Base-by-base conservation (phyloP, 1,140 invertebrate genomes). In the Chironomus tepperi region DNA sequence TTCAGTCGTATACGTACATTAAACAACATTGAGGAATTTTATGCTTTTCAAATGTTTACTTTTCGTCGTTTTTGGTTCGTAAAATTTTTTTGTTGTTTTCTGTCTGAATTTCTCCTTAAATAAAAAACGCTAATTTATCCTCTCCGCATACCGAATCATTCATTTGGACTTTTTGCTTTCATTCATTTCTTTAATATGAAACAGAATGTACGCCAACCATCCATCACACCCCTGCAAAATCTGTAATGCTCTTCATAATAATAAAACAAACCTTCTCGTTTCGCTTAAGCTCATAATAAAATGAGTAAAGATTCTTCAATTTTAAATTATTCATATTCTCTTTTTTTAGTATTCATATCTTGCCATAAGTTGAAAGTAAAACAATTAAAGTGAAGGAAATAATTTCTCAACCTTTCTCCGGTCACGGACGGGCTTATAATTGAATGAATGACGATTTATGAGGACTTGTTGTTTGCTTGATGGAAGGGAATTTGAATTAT, bases 251-350 rank as follows among this genome's bases (percentile, higher is more conserved):
- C 47, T 12, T 57, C n/a, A n/a, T 57, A 57, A 10, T 12, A 12
- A 57, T 12, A 57, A 57, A 57, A 12, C 10, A 57, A n/a, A 10
- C 47, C 47, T 57, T 57, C 9, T 12, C n/a, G 9, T 57, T 12
- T n/a, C 47, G 10, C 9, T 18, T 70, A 70, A 70, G 65, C 65
- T 19, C 65, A 70, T 70, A 70, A 70, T 70, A 70, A 70, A 57
- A 57, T 57, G 47, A 57, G 47, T 57, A 57, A 70, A 70, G 65
- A 70, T 70, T 70, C 18, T 70, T 70, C 65, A 70, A 70, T 70
- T 70, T 19, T 70, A 70, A 70, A 70, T 19, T 70, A 70, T 70
- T 70, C 65, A 70, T 70, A 18, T n/a, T 57, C 10, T 57, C 47
- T 5, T 47, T 47, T 47, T 47, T 47, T 10, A 47, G 43, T 2